Evolutionary conservation across 2,113 vertebrate genomes (phyloP).

Genomic region (Podiceps cristatus): DNA sequence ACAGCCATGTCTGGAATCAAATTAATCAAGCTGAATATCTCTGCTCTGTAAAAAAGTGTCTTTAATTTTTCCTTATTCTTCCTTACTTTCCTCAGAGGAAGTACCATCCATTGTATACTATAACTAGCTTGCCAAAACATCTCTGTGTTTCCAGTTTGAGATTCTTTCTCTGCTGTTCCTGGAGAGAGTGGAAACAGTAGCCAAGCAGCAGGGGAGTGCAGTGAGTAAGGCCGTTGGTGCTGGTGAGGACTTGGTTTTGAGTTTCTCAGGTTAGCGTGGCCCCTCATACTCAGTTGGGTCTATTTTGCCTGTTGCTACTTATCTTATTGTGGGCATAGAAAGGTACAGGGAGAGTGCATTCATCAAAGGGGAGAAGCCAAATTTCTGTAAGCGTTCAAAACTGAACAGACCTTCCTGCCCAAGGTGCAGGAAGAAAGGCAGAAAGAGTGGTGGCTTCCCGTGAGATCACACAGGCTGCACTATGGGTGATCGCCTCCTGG

Average conservation of each 20-base stretch:
- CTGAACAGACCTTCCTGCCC: not conserved
- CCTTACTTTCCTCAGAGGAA: not conserved
- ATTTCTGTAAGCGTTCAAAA: not conserved
- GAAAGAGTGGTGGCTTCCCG: not conserved
- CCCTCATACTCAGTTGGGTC: not conserved
- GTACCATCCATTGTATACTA: not conserved
- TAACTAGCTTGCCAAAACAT: not conserved
- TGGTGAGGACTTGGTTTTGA: not conserved
- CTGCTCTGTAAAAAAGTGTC: not conserved
- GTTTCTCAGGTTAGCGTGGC: not conserved
- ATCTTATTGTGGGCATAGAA: not conserved
- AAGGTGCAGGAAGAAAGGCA: not conserved
- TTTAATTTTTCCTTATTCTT: not conserved
- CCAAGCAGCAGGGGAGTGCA: not conserved
- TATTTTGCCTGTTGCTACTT: not conserved
- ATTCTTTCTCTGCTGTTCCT: not conserved
- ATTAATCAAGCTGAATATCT: not conserved
- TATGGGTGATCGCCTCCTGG: not conserved
- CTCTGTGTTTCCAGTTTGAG: not conserved
- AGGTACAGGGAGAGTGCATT: not conserved
- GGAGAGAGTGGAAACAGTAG: not conserved
- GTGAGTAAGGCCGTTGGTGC: not conserved
- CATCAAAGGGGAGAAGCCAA: not conserved
- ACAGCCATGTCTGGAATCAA: not conserved
- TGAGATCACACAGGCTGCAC: not conserved